Conservation (phyloP, 2,113 vertebrate species). For the Saimiri boliviensis region DNA sequence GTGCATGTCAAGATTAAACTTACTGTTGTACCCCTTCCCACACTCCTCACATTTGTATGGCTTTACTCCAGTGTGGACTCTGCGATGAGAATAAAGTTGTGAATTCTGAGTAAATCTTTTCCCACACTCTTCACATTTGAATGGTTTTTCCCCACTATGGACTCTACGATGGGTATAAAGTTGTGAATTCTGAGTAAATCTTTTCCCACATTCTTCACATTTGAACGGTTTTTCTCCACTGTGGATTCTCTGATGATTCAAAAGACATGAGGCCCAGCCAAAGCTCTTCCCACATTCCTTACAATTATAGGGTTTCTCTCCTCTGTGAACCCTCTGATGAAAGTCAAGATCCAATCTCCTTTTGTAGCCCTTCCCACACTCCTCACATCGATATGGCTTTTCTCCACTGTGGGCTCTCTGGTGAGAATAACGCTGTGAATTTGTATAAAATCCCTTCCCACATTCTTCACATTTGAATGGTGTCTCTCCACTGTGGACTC, state of each 20-base stretch:
- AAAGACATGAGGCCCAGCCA: conserved; percentile 32
- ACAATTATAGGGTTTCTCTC: background rate
- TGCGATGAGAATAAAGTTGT: background rate
- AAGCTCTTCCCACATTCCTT: conserved; percentile 23
- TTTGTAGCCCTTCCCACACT: background rate
- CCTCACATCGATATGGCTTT: background rate
- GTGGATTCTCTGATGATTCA: conserved; percentile 25
- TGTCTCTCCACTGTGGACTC: background rate
- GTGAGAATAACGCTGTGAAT: background rate
- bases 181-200: background rate
- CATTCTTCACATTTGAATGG: background rate
- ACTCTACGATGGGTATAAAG: background rate
- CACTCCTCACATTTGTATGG: background rate
- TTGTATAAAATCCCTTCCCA: background rate
- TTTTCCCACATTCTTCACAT: background rate
- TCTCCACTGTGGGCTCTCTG: background rate
- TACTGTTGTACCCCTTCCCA: background rate
- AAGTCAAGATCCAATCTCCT: background rate
- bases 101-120: background rate
- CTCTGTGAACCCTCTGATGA: background rate
- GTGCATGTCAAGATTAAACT: background rate
- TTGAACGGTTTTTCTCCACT: background rate
- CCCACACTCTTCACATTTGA: background rate
- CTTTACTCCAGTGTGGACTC: background rate
- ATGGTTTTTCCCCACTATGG: background rate